Evolutionary conservation across 2,797 vertebrate genomes (phyloP).

Genomic region (Chelonia mydas): DNA sequence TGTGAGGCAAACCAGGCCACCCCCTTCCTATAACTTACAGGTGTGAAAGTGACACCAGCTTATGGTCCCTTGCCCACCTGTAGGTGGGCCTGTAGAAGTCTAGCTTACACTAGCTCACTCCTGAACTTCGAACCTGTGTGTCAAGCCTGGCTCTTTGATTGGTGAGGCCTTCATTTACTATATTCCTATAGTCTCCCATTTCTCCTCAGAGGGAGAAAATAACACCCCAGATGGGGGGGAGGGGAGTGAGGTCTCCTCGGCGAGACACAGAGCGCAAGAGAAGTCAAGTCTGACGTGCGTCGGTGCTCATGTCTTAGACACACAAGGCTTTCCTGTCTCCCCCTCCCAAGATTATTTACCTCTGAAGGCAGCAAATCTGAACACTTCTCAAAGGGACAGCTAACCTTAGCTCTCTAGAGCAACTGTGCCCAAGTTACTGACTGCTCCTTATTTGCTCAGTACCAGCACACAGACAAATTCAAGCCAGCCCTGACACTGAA

Average conservation of each 20-base stretch:
- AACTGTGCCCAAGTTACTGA: background rate
- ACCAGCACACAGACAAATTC: background rate
- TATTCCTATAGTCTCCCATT: background rate
- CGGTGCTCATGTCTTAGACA: fast-evolving
- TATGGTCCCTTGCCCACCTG: background rate
- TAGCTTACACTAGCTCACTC: background rate
- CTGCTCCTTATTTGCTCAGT: background rate
- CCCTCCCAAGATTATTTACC: fast-evolving
- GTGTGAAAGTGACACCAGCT: background rate
- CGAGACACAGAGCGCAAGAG: background rate
- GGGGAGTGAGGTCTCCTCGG: fast-evolving
- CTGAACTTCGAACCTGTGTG: background rate
- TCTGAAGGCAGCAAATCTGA: background rate
- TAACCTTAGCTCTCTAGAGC: background rate
- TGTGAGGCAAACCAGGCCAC: background rate
- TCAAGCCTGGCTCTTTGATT: background rate
- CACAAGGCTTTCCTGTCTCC: background rate
- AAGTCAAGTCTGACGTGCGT: fast-evolving
- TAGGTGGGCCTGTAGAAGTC: background rate
- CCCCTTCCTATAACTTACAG: fast-evolving
- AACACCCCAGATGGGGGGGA: fast-evolving
- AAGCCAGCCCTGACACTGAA: background rate
- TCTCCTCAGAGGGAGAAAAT: background rate
- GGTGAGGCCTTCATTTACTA: background rate
- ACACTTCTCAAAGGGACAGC: background rate